Percentiles rank a stretch among this genome's conserved stretches.
These are phyloP conservation scores for Calliopum simillimum DNA, from an alignment of 2,888 invertebrate genomes.

Conservation along the genomic window DNA sequence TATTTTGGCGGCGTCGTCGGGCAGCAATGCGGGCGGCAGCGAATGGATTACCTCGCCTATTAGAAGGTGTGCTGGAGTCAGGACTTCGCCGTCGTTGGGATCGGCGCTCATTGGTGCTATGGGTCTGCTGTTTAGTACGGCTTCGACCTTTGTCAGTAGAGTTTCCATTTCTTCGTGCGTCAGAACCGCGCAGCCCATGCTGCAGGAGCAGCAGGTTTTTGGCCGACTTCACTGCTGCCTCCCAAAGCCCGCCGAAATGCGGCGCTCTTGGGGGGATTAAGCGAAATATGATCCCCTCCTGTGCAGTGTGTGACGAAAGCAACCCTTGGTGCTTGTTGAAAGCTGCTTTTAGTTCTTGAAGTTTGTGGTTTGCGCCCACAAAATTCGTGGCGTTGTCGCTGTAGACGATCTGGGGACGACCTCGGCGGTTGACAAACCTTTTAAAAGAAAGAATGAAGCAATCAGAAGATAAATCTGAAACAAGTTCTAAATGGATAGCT, in stretches of 20 bases:
- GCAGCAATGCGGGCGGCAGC: slow-evolving; percentile 20
- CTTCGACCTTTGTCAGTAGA: slow-evolving; percentile 1
- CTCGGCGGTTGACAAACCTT: slow-evolving; percentile 37
- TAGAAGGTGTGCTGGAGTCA: no score
- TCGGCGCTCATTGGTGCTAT: no score
- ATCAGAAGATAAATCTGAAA: slow-evolving; percentile 26
- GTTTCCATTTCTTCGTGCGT: slow-evolving; percentile 16
- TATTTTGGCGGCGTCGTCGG: slow-evolving; percentile 1
- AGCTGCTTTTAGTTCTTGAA: not conserved
- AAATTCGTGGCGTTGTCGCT: slow-evolving; percentile 29
- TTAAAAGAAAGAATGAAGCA: slow-evolving; percentile 35
- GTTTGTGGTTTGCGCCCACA: slow-evolving; percentile 26
- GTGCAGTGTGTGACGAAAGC: not conserved
- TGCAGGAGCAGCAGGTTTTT: slow-evolving; percentile 25
- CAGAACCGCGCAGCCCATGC: not conserved
- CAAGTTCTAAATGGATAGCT: slow-evolving; percentile 34
- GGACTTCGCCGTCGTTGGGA: no score
- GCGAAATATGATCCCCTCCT: not conserved
- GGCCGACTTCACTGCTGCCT: slow-evolving; percentile 17
- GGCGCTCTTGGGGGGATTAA: slow-evolving; percentile 28
- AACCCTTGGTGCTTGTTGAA: not conserved
- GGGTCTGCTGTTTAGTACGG: not conserved
- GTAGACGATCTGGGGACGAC: slow-evolving; percentile 24
- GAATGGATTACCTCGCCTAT: no score
- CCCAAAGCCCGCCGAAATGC: no score